Evolutionary conservation across 2,797 vertebrate genomes (phyloP).

Genomic region (Sebastes kiyomatsui): DNA sequence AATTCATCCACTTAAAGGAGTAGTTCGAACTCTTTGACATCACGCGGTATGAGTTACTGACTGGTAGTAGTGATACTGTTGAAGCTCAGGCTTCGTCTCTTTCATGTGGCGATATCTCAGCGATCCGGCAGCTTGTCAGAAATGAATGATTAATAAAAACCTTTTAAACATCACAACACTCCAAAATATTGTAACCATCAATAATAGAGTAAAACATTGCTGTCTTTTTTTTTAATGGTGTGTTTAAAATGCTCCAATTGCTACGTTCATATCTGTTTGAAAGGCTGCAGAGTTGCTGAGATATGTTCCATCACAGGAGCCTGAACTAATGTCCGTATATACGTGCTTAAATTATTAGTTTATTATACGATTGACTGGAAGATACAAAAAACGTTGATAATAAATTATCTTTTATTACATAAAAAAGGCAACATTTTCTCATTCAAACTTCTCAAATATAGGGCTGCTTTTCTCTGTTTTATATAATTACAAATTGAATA

Average conservation of each 20-base stretch:
- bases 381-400: neutral
- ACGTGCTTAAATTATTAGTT: neutral
- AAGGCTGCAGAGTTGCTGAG: neutral
- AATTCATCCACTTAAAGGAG: conserved; percentile 41
- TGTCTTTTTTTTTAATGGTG: neutral
- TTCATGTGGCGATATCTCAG: neutral
- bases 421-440: neutral
- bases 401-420: neutral
- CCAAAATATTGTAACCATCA: neutral
- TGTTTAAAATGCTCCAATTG: neutral
- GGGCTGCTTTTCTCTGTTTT: neutral
- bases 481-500: neutral
- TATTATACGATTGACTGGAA: neutral
- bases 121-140: neutral
- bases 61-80: neutral
- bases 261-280: neutral
- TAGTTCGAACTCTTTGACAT: neutral
- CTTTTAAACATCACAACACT: neutral
- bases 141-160: neutral
- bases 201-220: neutral
- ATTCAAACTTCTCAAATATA: neutral
- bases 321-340: neutral
- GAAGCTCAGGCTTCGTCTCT: neutral
- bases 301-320: neutral
- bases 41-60: neutral